phyloP scores from a whole-genome alignment of 1,140 invertebrate species.

The Physella acuta region DNA sequence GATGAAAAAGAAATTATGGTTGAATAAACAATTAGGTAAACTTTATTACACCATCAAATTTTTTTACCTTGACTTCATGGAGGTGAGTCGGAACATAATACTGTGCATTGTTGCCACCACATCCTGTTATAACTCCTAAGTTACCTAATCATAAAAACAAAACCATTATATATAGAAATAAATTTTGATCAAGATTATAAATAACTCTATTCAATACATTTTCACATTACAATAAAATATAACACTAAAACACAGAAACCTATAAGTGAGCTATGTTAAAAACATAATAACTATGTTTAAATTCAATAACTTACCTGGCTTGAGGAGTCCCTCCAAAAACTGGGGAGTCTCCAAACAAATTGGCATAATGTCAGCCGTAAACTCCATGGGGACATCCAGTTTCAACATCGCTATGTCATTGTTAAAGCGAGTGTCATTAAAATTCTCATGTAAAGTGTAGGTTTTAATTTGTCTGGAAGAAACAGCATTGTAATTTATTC shows the following conservation, averaged over 20 bases:
- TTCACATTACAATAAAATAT: too few relatives aligned
- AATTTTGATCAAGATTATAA: too few relatives aligned
- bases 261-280: too few relatives aligned
- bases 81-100: conserved; percentile 31
- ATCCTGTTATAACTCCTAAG: conserved; percentile 43
- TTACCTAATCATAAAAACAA: too few relatives aligned
- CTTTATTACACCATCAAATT: too few relatives aligned
- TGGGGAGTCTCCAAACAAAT: conserved; percentile 39
- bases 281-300: too few relatives aligned
- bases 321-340: conserved; percentile 36
- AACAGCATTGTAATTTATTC: background rate
- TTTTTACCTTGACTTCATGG: conserved; percentile 38
- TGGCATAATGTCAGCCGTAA: conserved; percentile 35
- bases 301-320: conserved; percentile 17
- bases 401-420: conserved; percentile 49
- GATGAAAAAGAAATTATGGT: too few relatives aligned
- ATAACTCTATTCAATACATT: too few relatives aligned
- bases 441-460: conserved; percentile 21
- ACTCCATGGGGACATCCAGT: conserved; percentile 37
- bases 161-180: too few relatives aligned
- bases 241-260: too few relatives aligned
- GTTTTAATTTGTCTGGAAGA: conserved; percentile 17
- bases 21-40: too few relatives aligned
- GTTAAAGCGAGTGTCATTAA: conserved; percentile 35
- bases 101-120: conserved; percentile 37